Evolutionary conservation across 2,113 vertebrate species (phyloP).

Genomic region (Pagrus major): DNA sequence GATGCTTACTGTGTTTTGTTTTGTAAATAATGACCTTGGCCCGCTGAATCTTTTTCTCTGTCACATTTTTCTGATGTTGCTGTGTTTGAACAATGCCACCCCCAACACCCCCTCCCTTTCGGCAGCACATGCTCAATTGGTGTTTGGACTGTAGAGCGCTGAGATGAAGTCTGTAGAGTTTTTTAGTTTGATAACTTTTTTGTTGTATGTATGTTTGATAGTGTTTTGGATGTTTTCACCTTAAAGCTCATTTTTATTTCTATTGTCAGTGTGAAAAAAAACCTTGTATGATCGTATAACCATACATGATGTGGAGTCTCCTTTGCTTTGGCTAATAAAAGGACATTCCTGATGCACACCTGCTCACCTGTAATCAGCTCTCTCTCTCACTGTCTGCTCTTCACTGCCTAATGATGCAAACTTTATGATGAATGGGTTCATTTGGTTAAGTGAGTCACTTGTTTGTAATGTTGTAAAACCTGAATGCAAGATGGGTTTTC

Average conservation of each 20-base stretch:
- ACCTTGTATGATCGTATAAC: constrained; percentile 64
- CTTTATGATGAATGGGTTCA: constrained; percentile 5
- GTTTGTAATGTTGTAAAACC: constrained; percentile 7
- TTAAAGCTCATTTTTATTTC: constrained; percentile 60
- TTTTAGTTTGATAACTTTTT: constrained; percentile 73
- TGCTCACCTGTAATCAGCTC: constrained; percentile 66
- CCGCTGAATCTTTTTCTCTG: constrained; percentile 41
- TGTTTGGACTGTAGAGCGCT: constrained; percentile 50
- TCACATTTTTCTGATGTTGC: constrained; percentile 65
- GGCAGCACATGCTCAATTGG: constrained; percentile 52
- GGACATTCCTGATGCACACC: constrained; percentile 84
- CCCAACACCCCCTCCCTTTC: background rate
- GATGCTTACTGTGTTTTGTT: constrained; percentile 50
- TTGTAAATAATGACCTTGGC: constrained; percentile 50
- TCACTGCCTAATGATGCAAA: constrained; percentile 51
- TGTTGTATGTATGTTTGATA: constrained; percentile 70
- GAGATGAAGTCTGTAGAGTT: constrained; percentile 54
- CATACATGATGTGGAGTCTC: constrained; percentile 76
- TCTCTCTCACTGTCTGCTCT: constrained; percentile 62
- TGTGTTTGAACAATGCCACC: constrained; percentile 52
- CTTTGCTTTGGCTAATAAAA: constrained; percentile 94
- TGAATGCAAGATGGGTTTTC: constrained; percentile 29
- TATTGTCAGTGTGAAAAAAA: constrained; percentile 88
- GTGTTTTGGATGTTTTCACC: constrained; percentile 77
- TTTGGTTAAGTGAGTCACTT: background rate